Evolutionary conservation across 1,140 invertebrate species (phyloP), one percentile per base, ranked within the genome.

Genomic region (Aphis gossypii): DNA sequence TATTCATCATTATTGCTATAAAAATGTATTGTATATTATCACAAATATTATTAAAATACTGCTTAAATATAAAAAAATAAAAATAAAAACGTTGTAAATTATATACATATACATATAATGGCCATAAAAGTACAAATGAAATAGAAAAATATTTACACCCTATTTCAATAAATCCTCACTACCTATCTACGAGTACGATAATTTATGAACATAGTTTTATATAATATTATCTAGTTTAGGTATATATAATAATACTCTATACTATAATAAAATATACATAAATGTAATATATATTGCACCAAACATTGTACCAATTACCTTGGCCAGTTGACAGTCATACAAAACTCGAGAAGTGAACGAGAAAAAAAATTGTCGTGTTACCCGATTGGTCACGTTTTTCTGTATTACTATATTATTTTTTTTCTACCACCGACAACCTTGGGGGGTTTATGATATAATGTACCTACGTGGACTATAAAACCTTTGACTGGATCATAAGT

Each of bases 311-410:
- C 51, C 54, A 90, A 90, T 90, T 90, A 90, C 84, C 44, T 86
- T 44, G 41, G 38, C 21, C 44, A 25, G 44, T 46, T 86, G 41
- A 46, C 41, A 86, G 44, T 86, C 25, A 30, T 46, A 86, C 84
- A 86, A n/a, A 56, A 54, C 88, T 56, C 35, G 48, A 56, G 87
- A 46, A 38, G n/a, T 90, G 21, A 11, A 46, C 30, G 21, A 89
- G 18, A 76, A 90, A 90, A 56, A 89, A 51, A 89, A 38, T 89
- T 90, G 88, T 90, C 88, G n/a, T 90, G 88, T 35, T 56, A 51
- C 48, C 48, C 54, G 35, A 56, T 90, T n/a, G 88, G 88, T 90
- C 88, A 90, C 88, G 88, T 90, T 90, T 90, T 51, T 56, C n/a
- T 44, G 44, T 86, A 86, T 25, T 46, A 46, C 14, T 86, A 25